A percentile compares a stretch with the other conserved stretches of the same genome.
phyloP scores from a whole-genome alignment of 2,113 vertebrate genomes.

The Silurus asotus region DNA sequence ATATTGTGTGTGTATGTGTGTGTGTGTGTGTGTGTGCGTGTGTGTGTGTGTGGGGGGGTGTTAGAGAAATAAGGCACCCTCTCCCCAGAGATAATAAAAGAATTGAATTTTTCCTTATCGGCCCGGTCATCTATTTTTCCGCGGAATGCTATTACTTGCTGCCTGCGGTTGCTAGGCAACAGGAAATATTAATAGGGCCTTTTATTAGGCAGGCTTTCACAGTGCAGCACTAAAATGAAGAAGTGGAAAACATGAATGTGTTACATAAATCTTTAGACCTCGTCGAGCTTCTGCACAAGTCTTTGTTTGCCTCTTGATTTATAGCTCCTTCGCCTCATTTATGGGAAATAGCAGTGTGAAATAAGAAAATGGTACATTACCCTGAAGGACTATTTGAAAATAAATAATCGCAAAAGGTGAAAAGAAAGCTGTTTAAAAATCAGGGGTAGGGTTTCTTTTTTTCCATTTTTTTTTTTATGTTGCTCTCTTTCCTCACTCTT shows the following conservation, averaged over 20 bases:
- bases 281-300: constrained; percentile 91
- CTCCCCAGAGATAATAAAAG: constrained; percentile 99
- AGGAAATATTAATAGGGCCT: constrained; percentile 99
- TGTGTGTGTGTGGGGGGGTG: constrained; percentile 53
- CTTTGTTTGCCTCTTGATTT: constrained; percentile 99
- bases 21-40: constrained; percentile 62
- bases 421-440: constrained; percentile 91
- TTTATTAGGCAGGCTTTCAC: constrained; percentile 99
- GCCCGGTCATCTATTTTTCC: constrained; percentile 97
- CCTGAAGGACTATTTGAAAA: constrained; percentile 97
- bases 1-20: constrained; percentile 75
- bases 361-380: constrained; percentile 98
- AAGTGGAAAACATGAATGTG: constrained; percentile 99
- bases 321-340: constrained; percentile 98
- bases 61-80: constrained; percentile 91
- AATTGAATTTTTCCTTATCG: constrained; percentile 99
- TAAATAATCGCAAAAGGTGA: constrained; percentile 97
- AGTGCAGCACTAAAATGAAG: constrained; percentile 98
- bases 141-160: constrained; percentile 99
- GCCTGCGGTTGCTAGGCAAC: constrained; percentile 97
- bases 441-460: constrained; percentile 38
- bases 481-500: constrained; percentile 54
- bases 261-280: constrained; percentile 99
- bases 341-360: constrained; percentile 94
- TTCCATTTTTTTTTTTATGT: neutral